Evolutionary conservation across 2,888 invertebrate genomes (phyloP), one percentile per base, ranked within the genome.

Genomic region (Darwinula stevensoni): DNA sequence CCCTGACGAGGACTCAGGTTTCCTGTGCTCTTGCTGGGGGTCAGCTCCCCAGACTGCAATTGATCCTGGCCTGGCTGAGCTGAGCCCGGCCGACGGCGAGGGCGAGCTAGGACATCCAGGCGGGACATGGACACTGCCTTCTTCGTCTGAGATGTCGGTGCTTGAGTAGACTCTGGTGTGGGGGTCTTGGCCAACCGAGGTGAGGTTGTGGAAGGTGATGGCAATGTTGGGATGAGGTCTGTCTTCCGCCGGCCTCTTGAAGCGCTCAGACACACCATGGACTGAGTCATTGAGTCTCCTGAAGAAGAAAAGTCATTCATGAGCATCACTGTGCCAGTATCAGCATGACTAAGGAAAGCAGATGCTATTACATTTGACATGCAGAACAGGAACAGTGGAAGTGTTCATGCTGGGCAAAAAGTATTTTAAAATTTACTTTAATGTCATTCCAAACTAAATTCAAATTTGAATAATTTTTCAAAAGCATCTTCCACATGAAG

Each of bases 101-200:
- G 71, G 55, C 64, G 65, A 44, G 72, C 62, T 53, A 72, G 61
- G 51, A 69, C 67, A 64, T 82, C 82, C 59, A 82, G 66, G 45
- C 82, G 69, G 48, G 78, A 73, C 78, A 82, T 78, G 53, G 78
- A 78, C 60, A 72, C 72, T 48, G 80, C 78, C 65, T 80, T 76
- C 65, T 70, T 70, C 22, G 22, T 6, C 69, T 65, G 65, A 37
- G 58, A 53, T 27, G 39, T 39, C 34, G 37, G 40, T 22, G 34
- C 34, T 37, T 40, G 14, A 52, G 43, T 48, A 45, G 46, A 53
- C 22, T 6, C 6, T 49, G 43, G 48, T 44, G 45, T 48, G 58
- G 42, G 26, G 32, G 31, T 37, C 37, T 26, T 38, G 30, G 44
- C 45, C 45, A 68, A 69, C 44, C 67, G 58, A 38, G 67, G 62